These are phyloP conservation scores for Temnothorax nylanderi DNA, from an alignment of 1,140 invertebrate genomes.

Conservation along the genomic window DNA sequence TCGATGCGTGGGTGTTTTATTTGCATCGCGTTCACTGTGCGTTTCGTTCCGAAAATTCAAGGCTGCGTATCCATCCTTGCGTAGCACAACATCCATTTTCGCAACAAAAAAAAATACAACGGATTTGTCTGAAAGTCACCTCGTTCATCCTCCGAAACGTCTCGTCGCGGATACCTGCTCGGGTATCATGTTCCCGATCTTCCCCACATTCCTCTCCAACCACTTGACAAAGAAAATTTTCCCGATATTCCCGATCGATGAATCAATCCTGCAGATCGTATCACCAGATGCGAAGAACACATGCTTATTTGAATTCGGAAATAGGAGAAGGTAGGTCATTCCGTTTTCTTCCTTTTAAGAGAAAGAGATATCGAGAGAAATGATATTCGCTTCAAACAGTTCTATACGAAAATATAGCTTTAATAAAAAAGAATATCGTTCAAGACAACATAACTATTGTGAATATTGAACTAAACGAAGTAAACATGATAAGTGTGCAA, in stretches of 20 bases:
- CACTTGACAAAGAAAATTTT: conserved; percentile 23
- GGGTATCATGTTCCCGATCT: conserved; percentile 2
- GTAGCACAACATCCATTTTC: background rate
- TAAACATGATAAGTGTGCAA: background rate
- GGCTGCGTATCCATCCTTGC: conserved; percentile 43
- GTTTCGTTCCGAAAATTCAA: conserved; percentile 55
- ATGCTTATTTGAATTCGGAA: background rate
- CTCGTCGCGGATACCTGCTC: background rate
- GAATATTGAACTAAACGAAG: background rate
- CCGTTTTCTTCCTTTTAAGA: background rate
- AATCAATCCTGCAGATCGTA: background rate
- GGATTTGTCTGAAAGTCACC: conserved; percentile 47
- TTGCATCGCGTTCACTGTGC: conserved; percentile 46
- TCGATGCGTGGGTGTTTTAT: conserved; percentile 57
- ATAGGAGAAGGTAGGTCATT: background rate
- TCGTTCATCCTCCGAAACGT: background rate
- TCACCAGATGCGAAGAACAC: background rate
- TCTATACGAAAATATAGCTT: too few relatives aligned
- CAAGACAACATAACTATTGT: background rate
- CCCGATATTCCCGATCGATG: conserved; percentile 15
- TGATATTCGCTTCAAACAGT: background rate
- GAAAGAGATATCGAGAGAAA: background rate
- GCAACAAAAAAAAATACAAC: conserved; percentile 24
- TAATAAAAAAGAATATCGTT: background rate
- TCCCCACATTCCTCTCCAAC: background rate